Base-by-base conservation (phyloP, 2,888 invertebrate species). In the Aporophyla lueneburgensis region DNA sequence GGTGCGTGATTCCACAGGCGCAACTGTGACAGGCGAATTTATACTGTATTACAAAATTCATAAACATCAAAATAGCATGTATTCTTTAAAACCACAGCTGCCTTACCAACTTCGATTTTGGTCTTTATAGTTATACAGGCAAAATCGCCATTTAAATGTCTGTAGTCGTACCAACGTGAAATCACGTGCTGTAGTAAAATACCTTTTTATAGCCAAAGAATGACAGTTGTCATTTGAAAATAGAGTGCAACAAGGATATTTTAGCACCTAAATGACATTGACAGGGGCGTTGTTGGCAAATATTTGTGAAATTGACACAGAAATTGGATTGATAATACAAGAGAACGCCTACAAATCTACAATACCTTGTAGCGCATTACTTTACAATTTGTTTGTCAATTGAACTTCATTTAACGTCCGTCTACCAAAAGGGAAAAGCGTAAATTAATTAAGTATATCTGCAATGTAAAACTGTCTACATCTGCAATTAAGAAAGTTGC, bases 401-500 rank as follows among this genome's bases (percentile, higher is more conserved):
- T 59, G 33, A 33, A 33, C 33, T 5, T 43, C 5, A 10, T 16
- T 43, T 43, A 24, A 21, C 14, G n/a, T 16, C n/a, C 27, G 1
- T 49, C 7, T 46, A 24, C 10, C 40, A 40, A 73, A 74, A 71
- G 33, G n/a, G 24, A 80, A 63, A 77, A 63, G 16, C 21, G 5
- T 19, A 21, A 19, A 2, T 33, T 43, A 24, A 51, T 54, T 61
- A 61, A 69, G 7, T 19, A 69, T 24, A 82, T 76, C 56, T 82
- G 33, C 54, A 66, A 58, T 70, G 53, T 53, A 62, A 71, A 80
- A 58, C 56, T 33, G 9, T 9, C 27, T 33, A 43, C 62, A 53
- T 43, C 3, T 43, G 1, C n/a, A 79, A 56, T 56, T n/a, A 62
- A 40, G 80, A 76, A 27, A 72, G 80, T 71, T 27, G 12, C 5